These are phyloP conservation scores for Hemicordylus capensis DNA, from an alignment of 2,113 vertebrate species.

Conservation along the genomic window DNA sequence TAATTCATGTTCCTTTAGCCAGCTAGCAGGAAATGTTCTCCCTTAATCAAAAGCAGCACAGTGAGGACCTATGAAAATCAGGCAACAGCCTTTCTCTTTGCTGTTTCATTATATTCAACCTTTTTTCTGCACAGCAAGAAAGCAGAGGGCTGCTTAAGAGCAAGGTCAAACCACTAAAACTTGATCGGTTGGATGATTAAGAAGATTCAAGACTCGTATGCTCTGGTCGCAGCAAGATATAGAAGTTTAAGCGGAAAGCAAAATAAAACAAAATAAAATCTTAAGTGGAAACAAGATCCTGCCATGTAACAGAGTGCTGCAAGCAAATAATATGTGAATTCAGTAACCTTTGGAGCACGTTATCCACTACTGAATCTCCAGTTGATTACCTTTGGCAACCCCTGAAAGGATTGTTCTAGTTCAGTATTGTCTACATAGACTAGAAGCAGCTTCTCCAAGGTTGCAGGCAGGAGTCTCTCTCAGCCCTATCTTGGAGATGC, in stretches of 20 bases:
- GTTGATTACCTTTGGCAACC: not conserved
- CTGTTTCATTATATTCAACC: constrained; percentile 7
- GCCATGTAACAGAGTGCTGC: not conserved
- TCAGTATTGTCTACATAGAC: too few relatives aligned
- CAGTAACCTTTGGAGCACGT: not conserved
- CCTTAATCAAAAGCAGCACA: constrained; percentile 30
- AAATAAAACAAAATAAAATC: not conserved
- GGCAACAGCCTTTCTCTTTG: not conserved
- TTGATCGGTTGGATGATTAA: constrained; percentile 8
- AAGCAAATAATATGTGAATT: not conserved
- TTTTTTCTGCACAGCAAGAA: not conserved
- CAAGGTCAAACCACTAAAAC: constrained; percentile 6
- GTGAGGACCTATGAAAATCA: constrained; percentile 24
- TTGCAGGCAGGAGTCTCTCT: too few relatives aligned
- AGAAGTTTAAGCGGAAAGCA: not conserved
- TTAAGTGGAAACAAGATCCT: not conserved
- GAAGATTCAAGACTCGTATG: not conserved
- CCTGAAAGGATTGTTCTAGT: not conserved
- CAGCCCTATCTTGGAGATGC: too few relatives aligned
- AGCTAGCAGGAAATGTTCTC: constrained; percentile 11
- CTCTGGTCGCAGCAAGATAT: not conserved
- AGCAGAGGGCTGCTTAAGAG: not conserved
- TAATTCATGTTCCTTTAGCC: constrained; percentile 23
- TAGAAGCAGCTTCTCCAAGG: too few relatives aligned
- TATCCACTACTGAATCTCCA: not conserved